Conservation (phyloP, 2,113 vertebrate species). For the Edolisoma coerulescens region DNA sequence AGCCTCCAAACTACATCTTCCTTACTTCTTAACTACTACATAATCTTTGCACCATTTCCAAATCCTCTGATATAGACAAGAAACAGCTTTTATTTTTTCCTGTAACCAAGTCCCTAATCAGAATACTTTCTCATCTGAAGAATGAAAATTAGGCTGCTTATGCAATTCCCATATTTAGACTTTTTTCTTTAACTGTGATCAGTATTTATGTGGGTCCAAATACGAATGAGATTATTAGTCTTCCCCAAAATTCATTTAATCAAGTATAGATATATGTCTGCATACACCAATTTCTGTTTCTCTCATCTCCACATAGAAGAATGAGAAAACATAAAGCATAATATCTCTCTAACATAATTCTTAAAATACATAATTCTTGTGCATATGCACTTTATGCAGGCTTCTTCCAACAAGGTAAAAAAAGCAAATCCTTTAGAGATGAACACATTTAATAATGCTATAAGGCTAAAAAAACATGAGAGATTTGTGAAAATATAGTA, state of each 20-base stretch:
- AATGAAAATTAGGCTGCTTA: neutral
- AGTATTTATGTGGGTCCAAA: neutral
- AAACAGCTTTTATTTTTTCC: conserved; percentile 1
- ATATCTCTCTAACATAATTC: neutral
- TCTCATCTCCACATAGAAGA: neutral
- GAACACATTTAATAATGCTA: neutral
- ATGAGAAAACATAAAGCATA: neutral
- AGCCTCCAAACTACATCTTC: neutral
- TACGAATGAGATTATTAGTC: neutral
- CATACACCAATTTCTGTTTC: neutral
- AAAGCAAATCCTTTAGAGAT: neutral
- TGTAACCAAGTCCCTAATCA: neutral
- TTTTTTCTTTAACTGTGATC: neutral
- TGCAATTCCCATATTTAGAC: neutral
- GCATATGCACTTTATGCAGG: neutral
- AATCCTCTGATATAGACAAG: neutral
- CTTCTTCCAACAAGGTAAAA: neutral
- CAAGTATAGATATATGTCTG: neutral
- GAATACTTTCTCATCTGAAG: neutral
- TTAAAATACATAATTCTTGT: neutral
- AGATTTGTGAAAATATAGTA: neutral
- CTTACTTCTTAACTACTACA: neutral
- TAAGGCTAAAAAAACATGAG: neutral
- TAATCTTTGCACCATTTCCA: neutral
- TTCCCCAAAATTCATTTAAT: neutral